phyloP scores from a whole-genome alignment of 2,797 vertebrate genomes.

The Vipera latastei region DNA sequence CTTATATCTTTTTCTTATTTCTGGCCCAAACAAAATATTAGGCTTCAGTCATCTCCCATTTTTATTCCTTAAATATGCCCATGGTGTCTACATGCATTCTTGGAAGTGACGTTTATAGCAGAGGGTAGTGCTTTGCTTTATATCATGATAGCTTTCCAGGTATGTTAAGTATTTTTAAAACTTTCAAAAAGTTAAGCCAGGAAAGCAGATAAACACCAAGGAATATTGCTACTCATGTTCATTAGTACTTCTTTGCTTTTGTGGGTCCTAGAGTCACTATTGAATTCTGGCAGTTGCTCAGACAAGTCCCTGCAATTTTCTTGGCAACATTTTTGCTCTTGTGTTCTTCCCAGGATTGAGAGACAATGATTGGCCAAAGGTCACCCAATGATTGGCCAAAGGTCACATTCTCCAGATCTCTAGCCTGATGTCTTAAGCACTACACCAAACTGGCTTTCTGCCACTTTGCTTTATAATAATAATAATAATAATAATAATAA shows the following conservation, averaged over 20 bases:
- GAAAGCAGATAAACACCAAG: background rate
- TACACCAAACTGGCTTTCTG: background rate
- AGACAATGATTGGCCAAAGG: background rate
- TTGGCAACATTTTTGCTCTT: background rate
- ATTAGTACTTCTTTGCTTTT: background rate
- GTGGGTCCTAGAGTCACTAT: background rate
- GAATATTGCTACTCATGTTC: background rate
- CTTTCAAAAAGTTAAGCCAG: background rate
- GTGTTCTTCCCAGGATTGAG: background rate
- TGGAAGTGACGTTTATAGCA: background rate
- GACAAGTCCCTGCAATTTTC: background rate
- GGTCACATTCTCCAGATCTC: background rate
- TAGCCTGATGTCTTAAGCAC: background rate
- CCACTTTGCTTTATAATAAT: background rate
- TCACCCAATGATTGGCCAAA: background rate
- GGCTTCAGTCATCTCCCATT: background rate
- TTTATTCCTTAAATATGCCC: background rate
- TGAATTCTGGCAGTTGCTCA: background rate
- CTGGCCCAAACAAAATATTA: background rate
- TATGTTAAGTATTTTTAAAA: background rate
- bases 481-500: too few species aligned
- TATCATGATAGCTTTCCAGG: background rate
- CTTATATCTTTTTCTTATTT: background rate
- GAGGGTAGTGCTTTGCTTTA: background rate
- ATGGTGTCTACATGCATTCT: background rate